These are phyloP conservation scores for Paracentrotus lividus DNA, from an alignment of 53 echinoderm and acorn worm genomes.

Conservation along the genomic window DNA sequence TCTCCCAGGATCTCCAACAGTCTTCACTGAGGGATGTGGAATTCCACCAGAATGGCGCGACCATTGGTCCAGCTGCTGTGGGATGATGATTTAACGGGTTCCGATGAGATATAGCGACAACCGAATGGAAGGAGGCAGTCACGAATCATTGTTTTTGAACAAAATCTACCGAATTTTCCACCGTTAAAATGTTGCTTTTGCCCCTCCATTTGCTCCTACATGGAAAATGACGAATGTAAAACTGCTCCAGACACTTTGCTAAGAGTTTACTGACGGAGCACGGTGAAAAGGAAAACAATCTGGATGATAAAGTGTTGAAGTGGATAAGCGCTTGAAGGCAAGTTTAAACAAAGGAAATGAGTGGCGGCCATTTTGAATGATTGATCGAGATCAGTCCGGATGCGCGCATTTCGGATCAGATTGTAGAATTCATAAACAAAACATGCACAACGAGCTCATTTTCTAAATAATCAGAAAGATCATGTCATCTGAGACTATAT, in stretches of 20 bases:
- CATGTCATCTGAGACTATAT: no score
- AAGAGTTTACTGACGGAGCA: neutral
- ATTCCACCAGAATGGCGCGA: neutral
- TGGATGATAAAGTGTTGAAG: neutral
- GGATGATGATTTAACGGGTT: slow-evolving; percentile 11
- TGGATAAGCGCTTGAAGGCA: neutral
- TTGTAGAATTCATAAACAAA: neutral
- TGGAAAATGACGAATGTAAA: neutral
- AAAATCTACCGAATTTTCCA: neutral
- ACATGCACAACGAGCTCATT: neutral
- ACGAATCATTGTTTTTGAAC: slow-evolving; percentile 35
- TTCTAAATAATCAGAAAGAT: no score
- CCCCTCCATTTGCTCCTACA: neutral
- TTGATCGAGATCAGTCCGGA: neutral
- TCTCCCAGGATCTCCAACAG: slow-evolving; percentile 15
- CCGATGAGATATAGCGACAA: neutral
- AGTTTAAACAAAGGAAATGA: neutral
- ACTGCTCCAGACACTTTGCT: neutral
- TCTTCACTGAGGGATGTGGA: slow-evolving; percentile 21
- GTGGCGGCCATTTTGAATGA: slow-evolving; percentile 10
- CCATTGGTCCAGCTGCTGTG: slow-evolving; percentile 39
- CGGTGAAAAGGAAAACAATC: neutral
- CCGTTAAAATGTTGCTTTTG: slow-evolving; percentile 1
- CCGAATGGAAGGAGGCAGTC: neutral
- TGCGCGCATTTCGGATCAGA: neutral